Evolutionary conservation across 2,888 invertebrate species (phyloP).

Genomic region (Chorisops tibialis): DNA sequence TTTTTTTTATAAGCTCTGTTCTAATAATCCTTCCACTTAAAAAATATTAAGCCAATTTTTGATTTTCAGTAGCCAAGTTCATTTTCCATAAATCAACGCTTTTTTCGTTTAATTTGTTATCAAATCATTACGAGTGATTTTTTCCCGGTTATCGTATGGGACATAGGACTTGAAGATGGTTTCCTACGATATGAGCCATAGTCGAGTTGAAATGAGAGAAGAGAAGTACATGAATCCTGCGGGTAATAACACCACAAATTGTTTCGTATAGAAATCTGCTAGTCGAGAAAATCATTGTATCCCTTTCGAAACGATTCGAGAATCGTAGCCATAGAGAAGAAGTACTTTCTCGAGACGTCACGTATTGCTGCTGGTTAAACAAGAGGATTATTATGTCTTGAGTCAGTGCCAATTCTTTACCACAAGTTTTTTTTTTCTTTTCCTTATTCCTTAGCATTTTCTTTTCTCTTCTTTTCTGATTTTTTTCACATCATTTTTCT

Average conservation of each 20-base stretch:
- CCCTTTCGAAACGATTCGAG: neutral
- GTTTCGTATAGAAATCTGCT: constrained; percentile 17
- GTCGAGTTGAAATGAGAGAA: constrained; percentile 14
- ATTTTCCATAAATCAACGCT: too few relatives aligned
- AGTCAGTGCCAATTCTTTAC: constrained; percentile 37
- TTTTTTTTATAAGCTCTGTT: too few relatives aligned
- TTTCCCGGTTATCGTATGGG: neutral
- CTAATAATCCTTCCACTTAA: too few relatives aligned
- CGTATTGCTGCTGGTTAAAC: constrained; percentile 35
- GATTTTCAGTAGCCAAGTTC: too few relatives aligned
- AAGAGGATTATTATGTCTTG: constrained; percentile 39
- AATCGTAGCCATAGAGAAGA: neutral
- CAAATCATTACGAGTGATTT: too few relatives aligned
- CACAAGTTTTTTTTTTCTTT: neutral
- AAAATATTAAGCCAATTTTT: too few relatives aligned
- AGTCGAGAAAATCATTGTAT: constrained; percentile 1
- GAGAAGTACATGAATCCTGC: constrained; percentile 18
- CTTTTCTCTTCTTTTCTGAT: neutral
- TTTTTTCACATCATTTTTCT: neutral
- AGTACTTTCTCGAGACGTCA: constrained; percentile 31
- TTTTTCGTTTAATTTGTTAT: too few relatives aligned
- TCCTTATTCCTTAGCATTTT: neutral
- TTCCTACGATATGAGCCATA: constrained; percentile 4
- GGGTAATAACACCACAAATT: constrained; percentile 24
- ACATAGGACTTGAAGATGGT: constrained; percentile 3